Base-by-base conservation (phyloP, 2,888 invertebrate genomes). In the Stegana nigrithorax region DNA sequence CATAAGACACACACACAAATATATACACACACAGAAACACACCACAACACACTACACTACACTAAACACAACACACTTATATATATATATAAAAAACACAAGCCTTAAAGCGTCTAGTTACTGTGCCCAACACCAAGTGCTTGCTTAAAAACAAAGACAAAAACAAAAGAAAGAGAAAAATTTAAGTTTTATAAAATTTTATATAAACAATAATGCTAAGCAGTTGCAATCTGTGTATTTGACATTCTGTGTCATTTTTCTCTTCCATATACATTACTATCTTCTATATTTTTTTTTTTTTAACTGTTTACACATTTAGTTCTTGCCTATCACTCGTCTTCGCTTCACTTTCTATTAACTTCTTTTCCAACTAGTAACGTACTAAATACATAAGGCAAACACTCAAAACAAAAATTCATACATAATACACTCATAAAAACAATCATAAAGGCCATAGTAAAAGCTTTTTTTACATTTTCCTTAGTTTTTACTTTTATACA, bases 401-500 rank as follows among this genome's bases (percentile, higher is more conserved):
- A 27, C 7, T 44, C 12, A 36, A 21, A 21, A 45, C 14, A 32
- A 4, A 12, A 32, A 25, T 19, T 50, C 27, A 51, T 6, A 44
- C 21, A 57, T 4, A 66, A 27, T 32, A 58, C 36, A 50, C 32
- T 36, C 44, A 65, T 44, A 60, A 25, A 63, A 1, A 64, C 27
- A 63, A 26, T 65, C 58, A 51, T 60, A 53, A 73, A 78, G 75
- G 75, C 75, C 80, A 75, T 78, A 79, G 79, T 67, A 77, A 79
- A 79, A 77, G 79, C 73, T 78, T 79, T n/a, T n/a, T 79, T 78
- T 78, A 72, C 67, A 75, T 67, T 73, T 76, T 72, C 67, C 70
- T 67, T 73, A 64, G 65, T 67, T 44, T 57, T 25, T 55, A 59
- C 36, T 59, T 55, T 56, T 64, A 68, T 70, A 62, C 63, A 56